phyloP scores from a whole-genome alignment of 2,888 invertebrate species.

The Caenorhabditis imperialis region DNA sequence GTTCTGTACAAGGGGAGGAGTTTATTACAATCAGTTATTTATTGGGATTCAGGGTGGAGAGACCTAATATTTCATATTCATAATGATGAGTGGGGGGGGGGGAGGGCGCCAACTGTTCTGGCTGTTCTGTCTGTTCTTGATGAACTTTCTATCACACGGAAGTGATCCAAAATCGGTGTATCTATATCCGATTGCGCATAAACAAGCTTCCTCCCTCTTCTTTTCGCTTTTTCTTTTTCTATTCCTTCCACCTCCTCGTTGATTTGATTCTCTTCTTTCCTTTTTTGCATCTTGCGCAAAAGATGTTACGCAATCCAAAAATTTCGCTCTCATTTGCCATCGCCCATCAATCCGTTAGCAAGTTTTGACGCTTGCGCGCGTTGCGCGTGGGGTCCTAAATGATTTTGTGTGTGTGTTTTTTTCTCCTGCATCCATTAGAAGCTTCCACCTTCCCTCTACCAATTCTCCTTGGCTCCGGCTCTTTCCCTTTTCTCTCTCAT shows the following conservation, averaged over 20 bases:
- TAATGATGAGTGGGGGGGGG: too few relatives aligned
- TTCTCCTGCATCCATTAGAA: too few relatives aligned
- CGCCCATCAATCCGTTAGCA: constrained; percentile 46
- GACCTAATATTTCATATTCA: too few relatives aligned
- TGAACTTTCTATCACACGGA: too few relatives aligned
- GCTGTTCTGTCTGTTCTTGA: too few relatives aligned
- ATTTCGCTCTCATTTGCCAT: constrained; percentile 59
- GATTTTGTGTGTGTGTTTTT: too few relatives aligned
- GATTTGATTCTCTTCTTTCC: constrained; percentile 18
- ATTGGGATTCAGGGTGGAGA: too few relatives aligned
- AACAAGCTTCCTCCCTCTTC: constrained; percentile 32
- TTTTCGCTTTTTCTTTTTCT: constrained; percentile 17
- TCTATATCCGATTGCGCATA: constrained; percentile 5
- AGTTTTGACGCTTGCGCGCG: constrained; percentile 52
- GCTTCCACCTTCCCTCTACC: background rate
- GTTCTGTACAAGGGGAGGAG: too few relatives aligned
- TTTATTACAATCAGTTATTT: too few relatives aligned
- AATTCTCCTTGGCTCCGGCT: background rate
- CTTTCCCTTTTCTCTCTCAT: constrained; percentile 45
- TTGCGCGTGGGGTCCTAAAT: too few relatives aligned
- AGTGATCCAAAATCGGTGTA: constrained; percentile 40
- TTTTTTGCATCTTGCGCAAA: constrained; percentile 44
- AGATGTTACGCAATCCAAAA: constrained; percentile 54
- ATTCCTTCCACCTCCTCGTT: constrained; percentile 8
- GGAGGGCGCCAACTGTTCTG: too few relatives aligned